Evolutionary conservation across 2,797 vertebrate genomes (phyloP), one percentile per base, ranked within the genome.

Genomic region (Podarcis siculus): DNA sequence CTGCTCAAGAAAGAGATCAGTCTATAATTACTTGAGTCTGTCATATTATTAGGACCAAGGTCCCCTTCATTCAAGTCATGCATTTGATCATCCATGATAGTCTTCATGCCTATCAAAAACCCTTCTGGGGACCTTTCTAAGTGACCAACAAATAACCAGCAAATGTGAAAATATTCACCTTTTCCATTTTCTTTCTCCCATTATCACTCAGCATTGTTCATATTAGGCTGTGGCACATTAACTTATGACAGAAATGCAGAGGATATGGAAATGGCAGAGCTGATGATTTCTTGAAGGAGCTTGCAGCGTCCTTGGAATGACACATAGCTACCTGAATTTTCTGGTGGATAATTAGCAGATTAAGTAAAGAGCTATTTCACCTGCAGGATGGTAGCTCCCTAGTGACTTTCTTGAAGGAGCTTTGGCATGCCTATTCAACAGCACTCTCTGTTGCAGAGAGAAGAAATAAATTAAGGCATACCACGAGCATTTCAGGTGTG

Each of bases 331-430:
- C 75, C 42, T 83, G 69, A 4, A 17, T 4, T 35, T 76, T 42
- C 23, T 35, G 55, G 55, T 64, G 45, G 71, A 84, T 64, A 88
- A 93, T 91, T 83, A 93, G 17, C 82, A 77, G 37, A 64, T 90
- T 88, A 91, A 89, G 39, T 73, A 27, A 82, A 88, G 86, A 87
- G 75, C 7, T 86, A 25, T 72, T 72, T 39, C 64, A 87, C 42
- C 66, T 90, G 80, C 89, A 82, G 86, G 55, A 82, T 35, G n/a
- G 10, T 71, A 0, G 10, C 71, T 94, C 72, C 66, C 45, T 5
- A 32, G 35, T 83, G 58, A 1, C 0, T 81, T 79, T 61, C 42
- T 83, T 49, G 0, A 80, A 89, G 79, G 83, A 21, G 42, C 87
- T 79, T 25, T 15, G 86, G 35, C 81, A 39, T 79, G 86, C 90